Percentiles rank a stretch among this genome's conserved stretches.
Evolutionary conservation across 2,888 invertebrate species (phyloP).

Genomic region (Phorcus lineatus): DNA sequence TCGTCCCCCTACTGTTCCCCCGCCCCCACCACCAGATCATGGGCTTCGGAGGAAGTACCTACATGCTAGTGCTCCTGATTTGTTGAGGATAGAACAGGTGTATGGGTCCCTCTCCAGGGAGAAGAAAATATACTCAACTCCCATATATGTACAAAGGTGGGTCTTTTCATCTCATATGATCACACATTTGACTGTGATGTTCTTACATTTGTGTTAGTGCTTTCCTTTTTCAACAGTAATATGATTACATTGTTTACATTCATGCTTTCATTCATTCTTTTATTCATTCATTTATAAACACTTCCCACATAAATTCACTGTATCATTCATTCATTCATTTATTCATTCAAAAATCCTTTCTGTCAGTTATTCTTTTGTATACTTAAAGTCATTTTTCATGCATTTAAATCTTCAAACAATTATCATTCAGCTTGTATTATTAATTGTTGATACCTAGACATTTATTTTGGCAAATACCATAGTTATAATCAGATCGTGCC

Average conservation of each 20-base stretch:
- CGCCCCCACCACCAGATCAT: slow-evolving; percentile 20
- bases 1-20: slow-evolving; percentile 44
- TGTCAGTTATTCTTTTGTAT: background rate
- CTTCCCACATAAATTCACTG: background rate
- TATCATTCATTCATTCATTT: background rate
- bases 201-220: background rate
- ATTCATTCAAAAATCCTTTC: background rate
- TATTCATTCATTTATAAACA: background rate
- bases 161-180: background rate
- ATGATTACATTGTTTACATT: background rate
- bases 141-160: slow-evolving; percentile 9
- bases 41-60: slow-evolving; percentile 20
- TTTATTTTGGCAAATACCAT: too few relatives aligned
- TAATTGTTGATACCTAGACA: too few relatives aligned
- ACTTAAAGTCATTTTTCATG: background rate
- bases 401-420: too few relatives aligned
- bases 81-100: slow-evolving; percentile 59
- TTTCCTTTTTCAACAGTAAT: background rate
- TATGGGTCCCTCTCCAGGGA: slow-evolving; percentile 55
- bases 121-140: background rate
- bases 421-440: too few relatives aligned
- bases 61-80: slow-evolving; percentile 60
- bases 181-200: background rate
- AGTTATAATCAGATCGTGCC: too few relatives aligned
- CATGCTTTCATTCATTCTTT: background rate